phyloP scores from a whole-genome alignment of 2,113 vertebrate genomes.

The Caranx melampygus region DNA sequence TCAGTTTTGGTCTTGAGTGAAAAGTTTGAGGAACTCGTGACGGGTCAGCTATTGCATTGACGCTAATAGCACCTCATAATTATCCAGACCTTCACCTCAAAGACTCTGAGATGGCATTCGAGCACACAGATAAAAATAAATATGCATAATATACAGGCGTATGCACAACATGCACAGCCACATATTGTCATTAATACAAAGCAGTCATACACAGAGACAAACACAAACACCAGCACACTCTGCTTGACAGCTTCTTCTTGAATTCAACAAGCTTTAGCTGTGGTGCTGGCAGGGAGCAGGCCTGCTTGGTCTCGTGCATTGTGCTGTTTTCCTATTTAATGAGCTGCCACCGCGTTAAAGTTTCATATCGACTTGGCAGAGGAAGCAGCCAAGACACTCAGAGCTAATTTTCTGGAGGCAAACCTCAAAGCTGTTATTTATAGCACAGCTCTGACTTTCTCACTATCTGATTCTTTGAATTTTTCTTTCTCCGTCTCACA shows the following conservation, averaged over 20 bases:
- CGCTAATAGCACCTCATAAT: constrained; percentile 4
- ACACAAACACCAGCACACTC: constrained; percentile 21
- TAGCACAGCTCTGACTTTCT: constrained; percentile 41
- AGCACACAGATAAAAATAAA: constrained; percentile 10
- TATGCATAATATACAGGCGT: background rate
- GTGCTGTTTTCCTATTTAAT: constrained; percentile 76
- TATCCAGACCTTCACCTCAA: constrained; percentile 13
- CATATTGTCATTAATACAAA: constrained; percentile 29
- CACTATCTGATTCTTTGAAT: constrained; percentile 50
- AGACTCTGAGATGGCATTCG: background rate
- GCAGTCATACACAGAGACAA: constrained; percentile 25
- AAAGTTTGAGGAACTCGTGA: background rate
- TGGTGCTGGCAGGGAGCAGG: constrained; percentile 46
- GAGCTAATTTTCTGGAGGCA: constrained; percentile 63
- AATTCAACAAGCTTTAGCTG: constrained; percentile 52
- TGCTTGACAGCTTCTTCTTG: constrained; percentile 54
- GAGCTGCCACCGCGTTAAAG: constrained; percentile 72
- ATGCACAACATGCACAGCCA: constrained; percentile 8
- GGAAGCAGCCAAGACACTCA: constrained; percentile 51
- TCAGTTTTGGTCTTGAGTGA: background rate
- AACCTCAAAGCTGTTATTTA: constrained; percentile 74
- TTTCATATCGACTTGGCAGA: constrained; percentile 67
- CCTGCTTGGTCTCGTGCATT: constrained; percentile 57
- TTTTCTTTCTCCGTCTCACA: constrained; percentile 34
- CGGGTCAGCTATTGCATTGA: constrained; percentile 9